Evolutionary conservation across 2,888 invertebrate genomes (phyloP), one percentile per base, ranked within the genome.

Genomic region (Yponomeuta malinellus): DNA sequence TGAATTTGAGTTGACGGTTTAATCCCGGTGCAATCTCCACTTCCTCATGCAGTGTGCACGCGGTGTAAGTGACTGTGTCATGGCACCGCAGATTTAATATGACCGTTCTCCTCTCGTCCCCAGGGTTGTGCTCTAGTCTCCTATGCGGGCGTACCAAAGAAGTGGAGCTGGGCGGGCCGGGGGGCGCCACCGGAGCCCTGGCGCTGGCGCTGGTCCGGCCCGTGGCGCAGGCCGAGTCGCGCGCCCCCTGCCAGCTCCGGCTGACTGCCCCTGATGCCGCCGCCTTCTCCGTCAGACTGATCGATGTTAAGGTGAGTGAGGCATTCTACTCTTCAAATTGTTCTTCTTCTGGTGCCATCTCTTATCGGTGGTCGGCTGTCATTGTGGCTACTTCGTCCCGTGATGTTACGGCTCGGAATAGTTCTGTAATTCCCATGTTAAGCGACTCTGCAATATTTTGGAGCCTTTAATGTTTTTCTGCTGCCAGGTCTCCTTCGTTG

Each of bases 91-190:
- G 31, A 12, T n/a, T 10, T 15, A 43, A 31, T 8, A 48, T 12
- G 10, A 52, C 6, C 70, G 5, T n/a, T 65, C 10, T 68, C 70
- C 67, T 48, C 73, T 79, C 75, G 70, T 79, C 71, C 29, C 4
- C 82, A 91, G 92, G 84, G 69, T 76, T 81, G 48, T 82, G 86
- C 78, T 90, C 91, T 75, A 91, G 90, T 78, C 83, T 92, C 73
- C 85, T 92, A 83, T 92, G 92, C 78, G 92, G 92, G 69, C 85
- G 86, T 70, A 89, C 86, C 73, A 89, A 89, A 77, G 87, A 88
- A 75, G 82, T 90, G 71, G 90, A 90, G 77, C 73, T 92, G 71
- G 91, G 91, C 68, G 82, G 80, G 74, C 81, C 78, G 72, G 80
- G 79, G 66, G 85, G 86, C 72, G 52, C 52, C 52, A 86, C 87